Conservation (phyloP, 1,140 invertebrate species). For the Nasonia longicornis region DNA sequence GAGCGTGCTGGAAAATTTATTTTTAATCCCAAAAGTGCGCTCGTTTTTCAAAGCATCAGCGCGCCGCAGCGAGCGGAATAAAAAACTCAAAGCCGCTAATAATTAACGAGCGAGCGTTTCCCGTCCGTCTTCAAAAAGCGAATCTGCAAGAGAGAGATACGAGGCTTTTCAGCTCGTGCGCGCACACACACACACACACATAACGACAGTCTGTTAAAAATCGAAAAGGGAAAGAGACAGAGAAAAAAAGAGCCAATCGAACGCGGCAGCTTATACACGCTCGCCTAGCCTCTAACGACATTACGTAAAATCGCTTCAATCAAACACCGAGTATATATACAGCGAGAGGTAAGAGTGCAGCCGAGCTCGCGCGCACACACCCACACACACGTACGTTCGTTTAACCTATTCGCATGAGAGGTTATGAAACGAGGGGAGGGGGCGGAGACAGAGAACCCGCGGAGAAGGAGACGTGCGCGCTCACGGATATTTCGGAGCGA, state of each 20-base stretch:
- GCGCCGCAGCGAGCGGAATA: too few species aligned
- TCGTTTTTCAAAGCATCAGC: too few species aligned
- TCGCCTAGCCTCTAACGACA: constrained; percentile 4
- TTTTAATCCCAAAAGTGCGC: too few species aligned
- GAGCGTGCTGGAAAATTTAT: too few species aligned
- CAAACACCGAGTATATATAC: not conserved
- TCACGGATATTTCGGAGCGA: constrained; percentile 39
- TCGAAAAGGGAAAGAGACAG: not conserved
- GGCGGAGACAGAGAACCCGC: not conserved
- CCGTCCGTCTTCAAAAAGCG: not conserved
- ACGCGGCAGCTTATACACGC: not conserved
- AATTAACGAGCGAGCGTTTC: not conserved
- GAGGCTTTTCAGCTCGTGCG: not conserved
- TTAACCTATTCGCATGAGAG: constrained; percentile 43
- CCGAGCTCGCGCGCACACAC: not conserved
- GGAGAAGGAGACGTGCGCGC: not conserved
- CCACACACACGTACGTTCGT: not conserved
- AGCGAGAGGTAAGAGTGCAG: not conserved
- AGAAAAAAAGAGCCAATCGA: constrained; percentile 3
- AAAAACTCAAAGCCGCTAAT: not conserved
- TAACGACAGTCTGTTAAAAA: not conserved
- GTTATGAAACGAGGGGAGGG: constrained; percentile 34
- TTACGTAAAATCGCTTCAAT: constrained; percentile 36
- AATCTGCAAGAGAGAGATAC: not conserved
- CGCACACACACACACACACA: not conserved